Conservation (phyloP, 1,140 invertebrate genomes). For the Drosophila gunungcola region DNA sequence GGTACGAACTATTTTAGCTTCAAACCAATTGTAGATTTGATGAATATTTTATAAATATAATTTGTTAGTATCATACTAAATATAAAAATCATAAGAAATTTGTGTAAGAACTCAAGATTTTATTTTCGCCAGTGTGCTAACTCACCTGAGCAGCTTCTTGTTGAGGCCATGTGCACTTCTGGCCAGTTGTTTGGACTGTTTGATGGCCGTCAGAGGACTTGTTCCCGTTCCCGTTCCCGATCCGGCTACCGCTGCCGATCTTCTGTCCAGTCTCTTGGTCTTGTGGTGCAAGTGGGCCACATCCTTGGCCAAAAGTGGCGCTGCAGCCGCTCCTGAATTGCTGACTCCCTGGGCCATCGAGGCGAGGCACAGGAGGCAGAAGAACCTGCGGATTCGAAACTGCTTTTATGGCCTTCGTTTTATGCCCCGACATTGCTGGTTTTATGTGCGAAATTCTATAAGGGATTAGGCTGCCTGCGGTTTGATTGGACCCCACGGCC, state of each 20-base stretch:
- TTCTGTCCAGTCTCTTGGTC: constrained; percentile 56
- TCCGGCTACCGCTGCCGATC: constrained; percentile 16
- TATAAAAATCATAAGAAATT: neutral
- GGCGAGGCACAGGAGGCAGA: constrained; percentile 59
- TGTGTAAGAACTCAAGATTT: neutral
- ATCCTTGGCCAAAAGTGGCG: constrained; percentile 53
- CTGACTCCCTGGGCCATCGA: constrained; percentile 36
- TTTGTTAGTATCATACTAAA: neutral
- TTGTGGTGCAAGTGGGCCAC: constrained; percentile 63
- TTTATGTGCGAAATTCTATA: constrained; percentile 71
- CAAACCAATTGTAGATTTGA: no score
- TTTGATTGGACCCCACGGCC: constrained; percentile 40
- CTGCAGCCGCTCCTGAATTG: constrained; percentile 8
- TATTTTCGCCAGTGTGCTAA: constrained; percentile 16
- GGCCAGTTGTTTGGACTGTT: constrained; percentile 50
- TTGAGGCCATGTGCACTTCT: constrained; percentile 74
- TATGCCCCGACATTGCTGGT: constrained; percentile 39
- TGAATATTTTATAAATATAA: neutral
- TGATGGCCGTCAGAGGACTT: constrained; percentile 43
- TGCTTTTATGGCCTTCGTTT: constrained; percentile 63
- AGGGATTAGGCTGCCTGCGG: constrained; percentile 62
- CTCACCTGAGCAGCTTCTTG: constrained; percentile 80
- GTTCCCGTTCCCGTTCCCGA: constrained; percentile 14
- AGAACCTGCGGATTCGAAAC: constrained; percentile 58
- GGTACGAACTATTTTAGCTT: no score